phyloP scores from a whole-genome alignment of 1,140 invertebrate species.

The Sarcophaga bullata region DNA sequence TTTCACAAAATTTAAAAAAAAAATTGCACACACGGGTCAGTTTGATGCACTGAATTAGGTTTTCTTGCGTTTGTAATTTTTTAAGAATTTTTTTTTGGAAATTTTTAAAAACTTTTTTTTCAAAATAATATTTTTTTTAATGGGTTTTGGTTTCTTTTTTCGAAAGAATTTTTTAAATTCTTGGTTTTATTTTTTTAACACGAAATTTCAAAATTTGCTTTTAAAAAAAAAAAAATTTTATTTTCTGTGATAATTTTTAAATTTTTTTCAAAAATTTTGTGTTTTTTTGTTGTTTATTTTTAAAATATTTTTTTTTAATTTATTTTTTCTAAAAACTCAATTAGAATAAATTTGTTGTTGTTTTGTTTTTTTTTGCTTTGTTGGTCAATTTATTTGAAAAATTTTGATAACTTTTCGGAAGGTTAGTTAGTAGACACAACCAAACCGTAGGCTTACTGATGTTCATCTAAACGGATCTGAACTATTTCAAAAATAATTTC shows the following conservation, averaged over 20 bases:
- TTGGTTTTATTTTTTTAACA: too few species aligned
- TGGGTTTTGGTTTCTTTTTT: too few species aligned
- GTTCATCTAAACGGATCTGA: slow-evolving; percentile 66
- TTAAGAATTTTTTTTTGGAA: too few species aligned
- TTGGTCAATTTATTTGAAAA: not conserved
- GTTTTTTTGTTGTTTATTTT: not conserved
- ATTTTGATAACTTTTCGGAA: slow-evolving; percentile 14
- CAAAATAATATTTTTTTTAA: too few species aligned
- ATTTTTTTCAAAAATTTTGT: not conserved
- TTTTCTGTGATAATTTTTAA: not conserved
- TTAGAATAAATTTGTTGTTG: not conserved
- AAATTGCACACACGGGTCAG: too few species aligned
- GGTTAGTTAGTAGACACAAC: slow-evolving; percentile 54
- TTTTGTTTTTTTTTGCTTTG: not conserved
- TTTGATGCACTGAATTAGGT: too few species aligned
- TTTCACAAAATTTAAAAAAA: too few species aligned
- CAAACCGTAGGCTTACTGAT: slow-evolving; percentile 66
- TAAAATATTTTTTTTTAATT: not conserved
- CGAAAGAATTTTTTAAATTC: too few species aligned
- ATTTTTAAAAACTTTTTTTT: too few species aligned
- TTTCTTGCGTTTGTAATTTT: too few species aligned
- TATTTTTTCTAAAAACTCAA: not conserved
- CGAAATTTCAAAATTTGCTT: too few species aligned
- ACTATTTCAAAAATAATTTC: slow-evolving; percentile 65
- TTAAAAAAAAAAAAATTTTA: too few species aligned